Conservation (phyloP, 2,797 vertebrate genomes). For the Cossypha polioptera region DNA sequence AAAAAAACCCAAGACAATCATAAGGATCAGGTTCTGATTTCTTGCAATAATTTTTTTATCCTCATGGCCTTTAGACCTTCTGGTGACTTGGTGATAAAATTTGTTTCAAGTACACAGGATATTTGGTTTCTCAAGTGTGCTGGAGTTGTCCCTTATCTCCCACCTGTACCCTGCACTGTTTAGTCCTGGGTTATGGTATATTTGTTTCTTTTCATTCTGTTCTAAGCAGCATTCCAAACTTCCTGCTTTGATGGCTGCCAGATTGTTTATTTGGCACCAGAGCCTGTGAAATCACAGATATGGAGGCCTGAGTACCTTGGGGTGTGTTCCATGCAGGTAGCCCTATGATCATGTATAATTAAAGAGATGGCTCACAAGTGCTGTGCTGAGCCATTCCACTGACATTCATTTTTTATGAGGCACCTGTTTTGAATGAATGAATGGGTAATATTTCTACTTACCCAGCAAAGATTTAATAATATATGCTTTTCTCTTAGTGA, state of each 20-base stretch:
- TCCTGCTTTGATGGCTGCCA: not conserved
- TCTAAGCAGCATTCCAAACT: not conserved
- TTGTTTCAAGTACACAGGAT: not conserved
- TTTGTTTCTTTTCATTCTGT: not conserved
- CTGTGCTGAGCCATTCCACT: conserved; percentile 48
- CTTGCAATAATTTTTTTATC: not conserved
- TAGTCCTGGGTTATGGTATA: not conserved
- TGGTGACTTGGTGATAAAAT: conserved; percentile 29
- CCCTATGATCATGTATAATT: conserved; percentile 56
- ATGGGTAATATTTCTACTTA: conserved; percentile 57
- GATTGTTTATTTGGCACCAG: not conserved
- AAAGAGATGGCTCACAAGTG: conserved; percentile 12
- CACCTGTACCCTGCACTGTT: not conserved
- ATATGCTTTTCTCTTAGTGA: conserved; percentile 19
- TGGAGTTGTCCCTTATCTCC: not conserved
- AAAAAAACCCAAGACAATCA: not conserved
- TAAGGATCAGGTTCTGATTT: not conserved
- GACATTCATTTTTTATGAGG: conserved; percentile 67
- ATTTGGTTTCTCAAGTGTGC: not conserved
- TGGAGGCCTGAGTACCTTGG: not conserved
- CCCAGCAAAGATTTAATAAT: conserved; percentile 53
- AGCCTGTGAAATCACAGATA: conserved; percentile 36
- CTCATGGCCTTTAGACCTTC: not conserved
- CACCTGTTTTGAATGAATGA: conserved; percentile 55
- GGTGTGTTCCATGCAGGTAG: conserved; percentile 43